Conservation (phyloP, 1,140 invertebrate species). For the Papilio machaon region DNA sequence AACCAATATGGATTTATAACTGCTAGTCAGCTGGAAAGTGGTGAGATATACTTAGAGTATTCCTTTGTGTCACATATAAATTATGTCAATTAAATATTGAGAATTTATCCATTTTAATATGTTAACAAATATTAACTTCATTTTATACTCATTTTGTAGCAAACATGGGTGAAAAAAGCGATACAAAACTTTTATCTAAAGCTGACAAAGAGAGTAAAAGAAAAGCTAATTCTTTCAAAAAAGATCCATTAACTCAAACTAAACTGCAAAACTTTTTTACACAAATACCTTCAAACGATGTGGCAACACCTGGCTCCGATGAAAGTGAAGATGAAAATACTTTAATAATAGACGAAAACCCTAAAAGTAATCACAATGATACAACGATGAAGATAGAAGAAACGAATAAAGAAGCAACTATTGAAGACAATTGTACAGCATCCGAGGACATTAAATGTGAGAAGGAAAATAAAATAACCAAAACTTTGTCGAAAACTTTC, state of each 20-base stretch:
- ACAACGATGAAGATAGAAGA: slow-evolving; percentile 66
- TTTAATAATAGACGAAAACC: slow-evolving; percentile 66
- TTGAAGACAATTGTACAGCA: slow-evolving; percentile 56
- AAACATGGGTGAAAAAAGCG: slow-evolving; percentile 54
- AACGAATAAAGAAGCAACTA: slow-evolving; percentile 41
- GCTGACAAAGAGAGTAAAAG: slow-evolving; percentile 71
- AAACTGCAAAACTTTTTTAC: slow-evolving; percentile 68
- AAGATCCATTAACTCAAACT: slow-evolving; percentile 71
- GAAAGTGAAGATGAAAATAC: slow-evolving; percentile 63
- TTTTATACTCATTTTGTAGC: slow-evolving; percentile 43
- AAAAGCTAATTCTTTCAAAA: slow-evolving; percentile 75
- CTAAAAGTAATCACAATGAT: slow-evolving; percentile 53
- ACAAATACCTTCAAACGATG: slow-evolving; percentile 53
- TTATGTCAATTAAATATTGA: neutral
- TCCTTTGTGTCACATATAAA: neutral
- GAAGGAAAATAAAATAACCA: slow-evolving; percentile 41
- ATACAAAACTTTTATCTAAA: slow-evolving; percentile 60
- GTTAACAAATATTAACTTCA: neutral
- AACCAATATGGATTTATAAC: slow-evolving; percentile 61
- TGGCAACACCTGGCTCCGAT: slow-evolving; percentile 46
- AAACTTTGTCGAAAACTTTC: slow-evolving; percentile 58
- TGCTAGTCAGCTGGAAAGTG: slow-evolving; percentile 64
- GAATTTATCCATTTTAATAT: neutral
- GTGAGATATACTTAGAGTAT: slow-evolving; percentile 44
- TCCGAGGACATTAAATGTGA: slow-evolving; percentile 41